Conservation (phyloP, 35 echinoderm and acorn worm species). For the Heliocidaris erythrogramma region DNA sequence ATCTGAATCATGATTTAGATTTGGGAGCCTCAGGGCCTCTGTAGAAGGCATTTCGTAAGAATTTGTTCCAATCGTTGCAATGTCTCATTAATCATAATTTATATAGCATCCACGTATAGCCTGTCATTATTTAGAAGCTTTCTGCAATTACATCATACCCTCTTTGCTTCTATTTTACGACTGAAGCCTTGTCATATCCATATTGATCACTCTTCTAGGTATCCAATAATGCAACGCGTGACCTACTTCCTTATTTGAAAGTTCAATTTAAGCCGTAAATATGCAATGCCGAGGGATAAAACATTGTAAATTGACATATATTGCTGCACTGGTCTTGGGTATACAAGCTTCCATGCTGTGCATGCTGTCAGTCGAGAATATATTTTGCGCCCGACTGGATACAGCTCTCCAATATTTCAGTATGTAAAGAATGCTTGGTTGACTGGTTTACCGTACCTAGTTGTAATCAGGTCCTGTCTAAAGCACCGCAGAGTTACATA, state of each 20-base stretch:
- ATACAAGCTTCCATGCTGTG: neutral
- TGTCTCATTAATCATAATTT: neutral
- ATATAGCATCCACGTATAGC: neutral
- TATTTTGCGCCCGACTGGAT: neutral
- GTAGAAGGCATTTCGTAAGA: neutral
- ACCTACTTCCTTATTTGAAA: neutral
- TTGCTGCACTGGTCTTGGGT: neutral
- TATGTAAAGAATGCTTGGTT: neutral
- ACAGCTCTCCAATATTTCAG: neutral
- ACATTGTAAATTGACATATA: too few species aligned
- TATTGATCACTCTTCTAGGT: neutral
- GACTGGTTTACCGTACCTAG: too few species aligned
- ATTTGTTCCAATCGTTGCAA: neutral
- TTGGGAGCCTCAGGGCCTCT: neutral
- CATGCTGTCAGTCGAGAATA: neutral
- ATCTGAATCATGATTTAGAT: neutral
- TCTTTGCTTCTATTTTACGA: neutral
- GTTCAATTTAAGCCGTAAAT: neutral
- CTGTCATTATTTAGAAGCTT: neutral
- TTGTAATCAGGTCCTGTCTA: neutral
- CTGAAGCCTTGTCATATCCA: neutral
- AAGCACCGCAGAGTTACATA: neutral
- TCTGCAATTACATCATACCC: neutral
- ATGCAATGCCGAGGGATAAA: too few species aligned
- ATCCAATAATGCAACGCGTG: conserved; percentile 1